Evolutionary conservation across 2,113 vertebrate species (phyloP).

Genomic region (Physeter macrocephalus): DNA sequence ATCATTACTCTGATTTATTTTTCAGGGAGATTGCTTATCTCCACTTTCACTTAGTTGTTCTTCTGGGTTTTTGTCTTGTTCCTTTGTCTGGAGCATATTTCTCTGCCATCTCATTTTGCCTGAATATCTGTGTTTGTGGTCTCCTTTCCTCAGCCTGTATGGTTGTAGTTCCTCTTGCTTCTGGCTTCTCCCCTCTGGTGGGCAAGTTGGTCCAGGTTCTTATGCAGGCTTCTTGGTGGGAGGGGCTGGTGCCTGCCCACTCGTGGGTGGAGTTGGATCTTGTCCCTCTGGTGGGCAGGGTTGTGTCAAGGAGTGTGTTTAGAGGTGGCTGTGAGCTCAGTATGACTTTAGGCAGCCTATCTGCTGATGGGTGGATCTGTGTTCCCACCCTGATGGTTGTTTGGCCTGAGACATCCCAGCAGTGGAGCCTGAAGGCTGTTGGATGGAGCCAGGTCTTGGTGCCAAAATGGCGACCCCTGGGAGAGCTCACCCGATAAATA

Average conservation of each 20-base stretch:
- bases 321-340: background rate
- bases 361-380: background rate
- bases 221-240: background rate
- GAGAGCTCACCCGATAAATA: background rate
- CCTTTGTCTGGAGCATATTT: background rate
- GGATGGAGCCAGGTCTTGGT: background rate
- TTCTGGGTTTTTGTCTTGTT: background rate
- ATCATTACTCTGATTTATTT: background rate
- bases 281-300: background rate
- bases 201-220: background rate
- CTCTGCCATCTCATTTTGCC: background rate
- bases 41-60: background rate
- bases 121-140: background rate
- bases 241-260: background rate
- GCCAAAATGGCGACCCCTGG: background rate
- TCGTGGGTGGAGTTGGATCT: background rate
- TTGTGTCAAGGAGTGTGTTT: background rate
- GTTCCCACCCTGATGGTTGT: background rate
- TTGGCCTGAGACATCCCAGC: background rate
- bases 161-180: background rate
- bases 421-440: background rate
- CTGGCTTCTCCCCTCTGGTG: background rate
- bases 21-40: background rate
- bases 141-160: background rate
- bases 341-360: background rate